Conservation (phyloP, 2,797 vertebrate species). For the Mico argentatus region DNA sequence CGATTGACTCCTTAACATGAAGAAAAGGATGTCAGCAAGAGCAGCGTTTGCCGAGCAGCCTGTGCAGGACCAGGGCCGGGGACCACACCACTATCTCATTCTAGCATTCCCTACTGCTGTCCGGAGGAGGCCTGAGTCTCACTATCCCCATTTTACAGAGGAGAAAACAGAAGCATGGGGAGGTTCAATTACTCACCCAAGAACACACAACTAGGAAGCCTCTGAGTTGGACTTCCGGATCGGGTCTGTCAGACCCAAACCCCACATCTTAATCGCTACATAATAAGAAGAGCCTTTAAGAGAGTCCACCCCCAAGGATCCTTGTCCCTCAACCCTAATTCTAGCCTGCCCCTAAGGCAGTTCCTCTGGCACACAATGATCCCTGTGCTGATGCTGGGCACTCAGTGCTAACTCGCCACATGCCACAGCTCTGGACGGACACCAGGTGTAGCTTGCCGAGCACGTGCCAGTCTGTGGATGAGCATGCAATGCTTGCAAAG, state of each 20-base stretch:
- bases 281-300: background rate
- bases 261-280: background rate
- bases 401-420: rapidly evolving
- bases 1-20: background rate
- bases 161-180: background rate
- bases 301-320: background rate
- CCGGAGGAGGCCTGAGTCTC: too few relatives aligned
- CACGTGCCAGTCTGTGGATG: background rate
- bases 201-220: background rate
- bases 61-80: background rate
- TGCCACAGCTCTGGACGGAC: background rate
- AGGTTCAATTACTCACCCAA: too few relatives aligned
- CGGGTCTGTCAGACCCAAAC: background rate
- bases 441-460: background rate
- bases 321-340: background rate
- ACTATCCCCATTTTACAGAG: background rate
- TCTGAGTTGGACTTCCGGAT: background rate
- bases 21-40: background rate
- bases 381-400: background rate
- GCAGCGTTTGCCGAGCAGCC: rapidly evolving
- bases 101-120: background rate
- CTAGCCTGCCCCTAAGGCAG: background rate
- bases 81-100: background rate
- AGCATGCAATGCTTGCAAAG: background rate
- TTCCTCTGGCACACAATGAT: background rate